Evolutionary conservation across 2,113 vertebrate genomes (phyloP), one percentile per base, ranked within the genome.

Genomic region (Mesembrinibis cayennensis): DNA sequence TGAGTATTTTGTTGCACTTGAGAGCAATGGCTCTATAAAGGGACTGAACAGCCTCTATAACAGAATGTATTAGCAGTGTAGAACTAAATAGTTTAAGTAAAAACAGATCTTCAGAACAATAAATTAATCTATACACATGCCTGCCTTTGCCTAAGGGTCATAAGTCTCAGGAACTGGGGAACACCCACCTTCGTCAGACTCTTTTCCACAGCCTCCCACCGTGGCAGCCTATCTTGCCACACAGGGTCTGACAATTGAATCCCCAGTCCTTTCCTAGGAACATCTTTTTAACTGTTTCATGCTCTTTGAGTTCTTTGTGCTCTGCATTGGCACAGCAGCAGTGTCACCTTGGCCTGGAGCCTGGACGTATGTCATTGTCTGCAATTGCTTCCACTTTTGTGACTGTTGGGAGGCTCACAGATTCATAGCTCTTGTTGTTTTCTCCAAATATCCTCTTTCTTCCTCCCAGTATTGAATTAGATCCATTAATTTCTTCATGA

Each of bases 41-140:
- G 8, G 19, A 78, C 45, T 0, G 0, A 78, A 62, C 30, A 82
- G 17, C 30, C 38, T 80, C 29, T 70, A 27, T 38, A 73, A 61
- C 55, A 73, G 36, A 83, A 90, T 70, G 25, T 52, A 30, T 72
- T 72, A 55, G 52, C 72, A 56, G 11, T 7, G 1, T 58, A 78
- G 58, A 87, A 63, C 29, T 49, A 71, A 91, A 67, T 22, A 76
- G 21, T 80, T 85, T 61, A 80, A 94, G 30, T 80, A 56, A 61
- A 95, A 93, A 52, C 79, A 90, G 82, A 90, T 85, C 67, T 82
- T 85, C 25, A 56, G 45, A 92, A 85, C 29, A 92, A 83, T 77
- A 77, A 83, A 89, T 88, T 40, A 78, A 18, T 92, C 58, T 80
- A 69, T 73, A 55, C 30, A 27, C 7, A 19, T 23, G 45, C 14